Base-by-base conservation (phyloP, 2,113 vertebrate genomes). In the Vireo altiloquus region DNA sequence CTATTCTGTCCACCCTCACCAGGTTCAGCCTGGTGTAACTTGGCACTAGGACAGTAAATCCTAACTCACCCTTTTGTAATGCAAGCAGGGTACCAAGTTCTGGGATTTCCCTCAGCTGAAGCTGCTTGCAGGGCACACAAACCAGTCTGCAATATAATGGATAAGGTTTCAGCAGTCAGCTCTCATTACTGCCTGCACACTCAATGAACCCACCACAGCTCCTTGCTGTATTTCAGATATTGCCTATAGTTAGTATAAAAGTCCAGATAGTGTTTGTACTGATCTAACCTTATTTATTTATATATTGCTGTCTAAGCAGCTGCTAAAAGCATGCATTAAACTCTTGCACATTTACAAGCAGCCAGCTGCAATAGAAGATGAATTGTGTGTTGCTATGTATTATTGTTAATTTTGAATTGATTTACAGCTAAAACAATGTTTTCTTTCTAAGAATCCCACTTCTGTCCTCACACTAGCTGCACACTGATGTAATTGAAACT, bases 41-140 rank as follows among this genome's bases (percentile, higher is more conserved):
- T 96, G 93, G 93, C 94, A 91, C 82, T 21, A 35, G n/a, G 5
- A 87, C 91, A 96, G 87, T 5, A 49, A n/a, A 81, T 85, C 47
- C 81, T 92, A 87, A 84, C 31, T 96, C 15, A 47, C 40, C 72
- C 83, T 87, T 86, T 92, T 95, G 88, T 95, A 19, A 84, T 90
- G 82, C 37, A 76, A 90, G 63, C 40, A 72, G 88, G 79, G 72
- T 86, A 78, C 54, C 82, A 93, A 47, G 23, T 78, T 94, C 33
- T 66, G 79, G 42, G 68, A 28, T 81, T 66, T 81, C 72, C 91
- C 79, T 83, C 79, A 66, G 86, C 80, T 93, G 86, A 83, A 70
- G 76, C 86, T 50, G 54, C 46, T 50, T 47, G 88, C 65, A 89
- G 47, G 10, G 35, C 16, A 47, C 56, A 71, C 56, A 92, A 52